Percentiles rank a stretch among this genome's conserved stretches.
Conservation (phyloP, 2,113 vertebrate species). For the Boleophthalmus pectinirostris region DNA sequence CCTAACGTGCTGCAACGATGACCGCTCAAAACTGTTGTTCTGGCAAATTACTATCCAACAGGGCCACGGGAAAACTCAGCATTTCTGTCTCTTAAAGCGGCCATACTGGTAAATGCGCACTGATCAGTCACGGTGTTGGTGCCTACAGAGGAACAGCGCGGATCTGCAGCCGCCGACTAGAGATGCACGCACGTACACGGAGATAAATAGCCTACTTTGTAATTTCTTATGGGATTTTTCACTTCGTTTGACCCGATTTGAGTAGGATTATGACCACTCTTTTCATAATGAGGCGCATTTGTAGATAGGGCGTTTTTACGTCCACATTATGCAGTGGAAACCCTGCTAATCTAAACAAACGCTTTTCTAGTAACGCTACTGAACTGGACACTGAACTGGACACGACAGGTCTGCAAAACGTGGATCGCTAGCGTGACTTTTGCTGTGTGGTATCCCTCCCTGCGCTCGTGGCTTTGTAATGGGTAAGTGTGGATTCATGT, state of each 20-base stretch:
- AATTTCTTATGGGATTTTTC: neutral
- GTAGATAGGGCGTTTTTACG: slow-evolving; percentile 57
- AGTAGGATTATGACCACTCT: neutral
- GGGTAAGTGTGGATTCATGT: slow-evolving; percentile 40
- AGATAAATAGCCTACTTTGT: slow-evolving; percentile 28
- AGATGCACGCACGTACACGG: slow-evolving; percentile 44
- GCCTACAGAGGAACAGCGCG: slow-evolving; percentile 3
- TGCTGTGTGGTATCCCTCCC: slow-evolving; percentile 10
- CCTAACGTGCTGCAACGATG: slow-evolving; percentile 14
- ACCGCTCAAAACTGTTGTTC: slow-evolving; percentile 31
- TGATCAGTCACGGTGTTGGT: slow-evolving; percentile 16
- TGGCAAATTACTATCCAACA: slow-evolving; percentile 13
- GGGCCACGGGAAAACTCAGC: neutral
- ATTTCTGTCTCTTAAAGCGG: neutral
- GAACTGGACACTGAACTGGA: slow-evolving; percentile 20
- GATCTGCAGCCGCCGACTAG: slow-evolving; percentile 9
- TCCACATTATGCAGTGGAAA: slow-evolving; percentile 49
- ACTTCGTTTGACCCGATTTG: neutral
- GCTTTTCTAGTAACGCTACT: neutral
- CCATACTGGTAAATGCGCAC: slow-evolving; percentile 9
- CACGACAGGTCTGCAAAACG: slow-evolving; percentile 21
- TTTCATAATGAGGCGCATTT: slow-evolving; percentile 27
- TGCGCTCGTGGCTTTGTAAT: slow-evolving; percentile 3
- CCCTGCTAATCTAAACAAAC: slow-evolving; percentile 43
- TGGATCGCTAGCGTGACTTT: slow-evolving; percentile 11